Evolutionary conservation across 2,797 vertebrate species (phyloP), one percentile per base, ranked within the genome.

Genomic region (Leuciscus waleckii): DNA sequence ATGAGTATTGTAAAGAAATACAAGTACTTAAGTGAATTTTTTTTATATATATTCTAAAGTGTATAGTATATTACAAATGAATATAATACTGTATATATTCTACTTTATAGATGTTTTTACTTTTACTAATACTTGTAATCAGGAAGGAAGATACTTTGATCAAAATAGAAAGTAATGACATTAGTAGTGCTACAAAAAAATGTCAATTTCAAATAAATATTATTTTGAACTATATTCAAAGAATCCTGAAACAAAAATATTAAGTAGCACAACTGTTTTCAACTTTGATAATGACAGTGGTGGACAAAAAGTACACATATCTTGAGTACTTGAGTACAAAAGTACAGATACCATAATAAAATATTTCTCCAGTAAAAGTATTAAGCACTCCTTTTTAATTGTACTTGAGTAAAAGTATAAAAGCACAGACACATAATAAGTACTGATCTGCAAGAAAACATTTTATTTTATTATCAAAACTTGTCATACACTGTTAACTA

Each of bases 1-100:
- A 51, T 49, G 2, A 58, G 83, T 85, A 68, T 35, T 56, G 32
- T 46, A 37, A 78, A 75, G 9, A 16, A 67, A 10, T 74, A 26
- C 16, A 75, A 19, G 29, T 75, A 54, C 49, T 37, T 35, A 9
- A 63, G 70, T 63, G 13, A 0, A 61, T 16, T 0, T 6, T 5
- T 37, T 37, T 6, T 37, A 17, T 3, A 75, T 46, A 14, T 11
- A 13, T 2, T 61, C 4, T 17, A n/a, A 56, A 23, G 54, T 56
- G 21, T n/a, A 74, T 73, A 56, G 54, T 23, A 23, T 56, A 23
- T 56, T n/a, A 10, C 21, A 5, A 16, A 56, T 4, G 23, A 56
- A 23, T 56, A 23, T 23, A 56, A 3, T 56, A 9, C 54, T 56
- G 3, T 23, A 56, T 58, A 23, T 76, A 23, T 54, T 35, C 10